Evolutionary conservation across 2,797 vertebrate species (phyloP).

Genomic region (Heteromormyrus szaboi): DNA sequence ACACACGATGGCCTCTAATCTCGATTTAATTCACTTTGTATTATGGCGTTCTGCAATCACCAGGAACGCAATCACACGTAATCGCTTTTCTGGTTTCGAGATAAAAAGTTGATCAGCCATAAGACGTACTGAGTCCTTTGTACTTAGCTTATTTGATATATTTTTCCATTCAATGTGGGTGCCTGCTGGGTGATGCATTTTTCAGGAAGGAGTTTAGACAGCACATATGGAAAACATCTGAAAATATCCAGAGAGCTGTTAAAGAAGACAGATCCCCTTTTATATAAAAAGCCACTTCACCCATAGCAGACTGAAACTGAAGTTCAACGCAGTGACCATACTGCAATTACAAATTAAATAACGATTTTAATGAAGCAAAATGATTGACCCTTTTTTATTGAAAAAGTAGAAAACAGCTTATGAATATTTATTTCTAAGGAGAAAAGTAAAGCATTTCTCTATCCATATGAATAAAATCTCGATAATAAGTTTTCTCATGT

Average conservation of each 20-base stretch:
- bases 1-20: neutral
- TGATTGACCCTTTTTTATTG: neutral
- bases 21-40: neutral
- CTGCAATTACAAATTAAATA: neutral
- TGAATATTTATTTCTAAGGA: neutral
- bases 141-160: neutral
- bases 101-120: neutral
- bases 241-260: neutral
- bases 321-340: neutral
- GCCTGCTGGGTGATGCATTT: neutral
- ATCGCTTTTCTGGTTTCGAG: neutral
- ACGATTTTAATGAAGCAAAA: neutral
- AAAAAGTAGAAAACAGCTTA: neutral
- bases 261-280: neutral
- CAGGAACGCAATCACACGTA: neutral
- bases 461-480: neutral
- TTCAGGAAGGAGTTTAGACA: neutral
- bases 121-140: neutral
- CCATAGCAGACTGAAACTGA: neutral
- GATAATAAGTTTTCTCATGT: neutral
- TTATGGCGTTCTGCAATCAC: neutral
- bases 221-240: neutral
- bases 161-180: neutral
- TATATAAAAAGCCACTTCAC: neutral
- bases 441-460: neutral